These are phyloP conservation scores for Sebastes dallii DNA, from an alignment of 2,797 vertebrate genomes.

Conservation along the genomic window DNA sequence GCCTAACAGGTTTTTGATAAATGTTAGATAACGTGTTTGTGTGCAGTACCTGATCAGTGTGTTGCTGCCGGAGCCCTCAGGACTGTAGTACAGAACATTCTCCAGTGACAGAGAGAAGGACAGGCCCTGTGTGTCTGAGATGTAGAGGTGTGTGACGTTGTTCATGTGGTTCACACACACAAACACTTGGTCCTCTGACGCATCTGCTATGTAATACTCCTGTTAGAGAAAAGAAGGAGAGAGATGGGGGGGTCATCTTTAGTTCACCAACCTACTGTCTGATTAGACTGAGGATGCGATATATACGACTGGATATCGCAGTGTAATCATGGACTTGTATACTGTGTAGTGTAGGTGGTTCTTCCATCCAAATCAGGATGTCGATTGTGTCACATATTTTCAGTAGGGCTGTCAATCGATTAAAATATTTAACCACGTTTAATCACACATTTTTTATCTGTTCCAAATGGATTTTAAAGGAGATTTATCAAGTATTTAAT, in stretches of 20 bases:
- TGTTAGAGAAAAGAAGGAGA: conserved; percentile 48
- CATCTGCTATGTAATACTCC: conserved; percentile 97
- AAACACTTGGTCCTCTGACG: conserved; percentile 97
- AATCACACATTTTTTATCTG: too few relatives aligned
- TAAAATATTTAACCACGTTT: too few relatives aligned
- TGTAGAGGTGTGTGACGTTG: conserved; percentile 95
- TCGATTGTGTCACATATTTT: background rate
- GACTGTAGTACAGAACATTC: conserved; percentile 94
- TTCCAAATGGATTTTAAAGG: too few relatives aligned
- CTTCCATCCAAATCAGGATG: background rate
- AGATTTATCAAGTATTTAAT: too few relatives aligned
- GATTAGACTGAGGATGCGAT: background rate
- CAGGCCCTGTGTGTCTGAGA: conserved; percentile 94
- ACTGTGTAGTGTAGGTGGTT: background rate
- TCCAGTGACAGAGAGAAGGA: conserved; percentile 95
- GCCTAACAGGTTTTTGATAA: background rate
- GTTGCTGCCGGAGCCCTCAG: conserved; percentile 91
- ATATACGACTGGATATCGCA: background rate
- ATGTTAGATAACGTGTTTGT: background rate
- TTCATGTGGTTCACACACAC: conserved; percentile 94
- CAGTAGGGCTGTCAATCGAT: too few relatives aligned
- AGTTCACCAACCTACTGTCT: background rate
- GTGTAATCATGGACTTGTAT: background rate
- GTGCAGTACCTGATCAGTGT: conserved; percentile 90
- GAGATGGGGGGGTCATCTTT: background rate